Evolutionary conservation across 1,140 invertebrate genomes (phyloP), one percentile per base, ranked within the genome.

Genomic region (Lamellibrachia luymesi): DNA sequence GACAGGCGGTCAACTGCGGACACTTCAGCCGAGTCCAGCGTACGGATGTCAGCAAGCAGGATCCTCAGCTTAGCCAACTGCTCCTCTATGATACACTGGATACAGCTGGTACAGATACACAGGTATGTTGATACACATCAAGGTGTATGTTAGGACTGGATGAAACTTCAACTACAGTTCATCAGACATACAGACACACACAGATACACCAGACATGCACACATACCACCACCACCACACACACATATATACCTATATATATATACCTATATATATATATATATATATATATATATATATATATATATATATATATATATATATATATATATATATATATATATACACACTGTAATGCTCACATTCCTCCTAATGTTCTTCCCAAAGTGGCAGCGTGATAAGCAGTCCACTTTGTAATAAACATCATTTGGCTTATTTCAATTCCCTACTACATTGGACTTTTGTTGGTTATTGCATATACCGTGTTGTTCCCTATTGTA

Each of bases 1-100:
- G 94, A 93, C 50, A 96, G 93, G 51, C 95, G 94, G 56, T 95
- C 95, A 10, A 93, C 94, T 8, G 95, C 95, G 8, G 95, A 95
- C 4, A 94, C 94, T 64, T 95, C 95, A 10, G 96, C 97, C 51
- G 95, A 94, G 90, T 99, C 98, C 92, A 99, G 96, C 0, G 98
- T 98, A 94, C 98, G 98, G 94, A 99, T 99, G 95, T 99, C 98
- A 52, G 97, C 98, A 51, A 99, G 96, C 5, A 98, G 98, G 27
- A 97, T 97, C 92, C 97, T 97, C 0, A 98, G 97, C 96, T 98
- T 97, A 50, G 97, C 95, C 94, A 98, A 94, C 95, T 98, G 97
- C 95, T 98, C 98, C 92, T 97, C 97, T 22, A 99, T 98, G 51
- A 99, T 98, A 90, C 98, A 98, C 96, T 99, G 98, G 64, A 99